phyloP scores from a whole-genome alignment of 2,888 invertebrate genomes.

The Volucella zonaria region DNA sequence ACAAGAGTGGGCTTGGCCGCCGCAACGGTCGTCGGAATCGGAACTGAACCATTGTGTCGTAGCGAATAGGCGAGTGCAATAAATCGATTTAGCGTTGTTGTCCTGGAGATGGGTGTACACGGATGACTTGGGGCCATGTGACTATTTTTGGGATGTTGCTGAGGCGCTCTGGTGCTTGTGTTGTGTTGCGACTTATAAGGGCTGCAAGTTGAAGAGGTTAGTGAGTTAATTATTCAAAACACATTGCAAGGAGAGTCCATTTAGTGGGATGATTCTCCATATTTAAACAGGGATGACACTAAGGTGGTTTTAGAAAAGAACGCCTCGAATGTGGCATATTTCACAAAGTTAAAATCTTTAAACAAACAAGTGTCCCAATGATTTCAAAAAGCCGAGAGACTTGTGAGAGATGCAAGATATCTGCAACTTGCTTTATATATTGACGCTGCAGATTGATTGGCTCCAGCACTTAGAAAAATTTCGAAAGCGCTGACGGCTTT shows the following conservation, averaged over 20 bases:
- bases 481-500: too few species aligned
- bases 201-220: constrained; percentile 65
- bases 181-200: constrained; percentile 59
- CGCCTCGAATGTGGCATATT: too few species aligned
- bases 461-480: too few species aligned
- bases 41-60: constrained; percentile 42
- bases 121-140: constrained; percentile 39
- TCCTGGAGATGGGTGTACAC: constrained; percentile 49
- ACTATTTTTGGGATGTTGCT: constrained; percentile 57
- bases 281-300: constrained; percentile 1
- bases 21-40: neutral
- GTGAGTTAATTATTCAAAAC: constrained; percentile 71
- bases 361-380: too few species aligned
- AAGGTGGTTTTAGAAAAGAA: too few species aligned
- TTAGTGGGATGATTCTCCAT: constrained; percentile 3
- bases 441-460: too few species aligned
- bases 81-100: constrained; percentile 70
- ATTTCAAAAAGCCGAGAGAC: too few species aligned
- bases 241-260: constrained; percentile 47
- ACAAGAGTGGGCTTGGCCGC: constrained; percentile 45
- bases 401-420: too few species aligned
- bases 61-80: constrained; percentile 70
- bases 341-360: too few species aligned
- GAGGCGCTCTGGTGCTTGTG: constrained; percentile 50
- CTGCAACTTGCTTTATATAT: too few species aligned